phyloP scores from a whole-genome alignment of 2,888 invertebrate species.

The Leucophenga maculata region DNA sequence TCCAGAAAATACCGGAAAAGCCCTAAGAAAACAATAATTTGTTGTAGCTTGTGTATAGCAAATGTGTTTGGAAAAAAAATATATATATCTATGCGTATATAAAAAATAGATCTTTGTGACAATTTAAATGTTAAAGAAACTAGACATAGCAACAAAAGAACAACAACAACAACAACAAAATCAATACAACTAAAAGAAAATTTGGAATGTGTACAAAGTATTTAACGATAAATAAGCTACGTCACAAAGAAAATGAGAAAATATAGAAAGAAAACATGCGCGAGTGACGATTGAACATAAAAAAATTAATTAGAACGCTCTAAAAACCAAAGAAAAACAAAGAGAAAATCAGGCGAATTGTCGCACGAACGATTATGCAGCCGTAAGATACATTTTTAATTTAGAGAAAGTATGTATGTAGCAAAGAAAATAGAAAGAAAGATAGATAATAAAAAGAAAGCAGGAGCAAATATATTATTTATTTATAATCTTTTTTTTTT shows the following conservation, averaged over 20 bases:
- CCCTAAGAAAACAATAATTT: neutral
- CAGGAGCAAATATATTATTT: constrained; percentile 32
- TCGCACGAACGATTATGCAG: neutral
- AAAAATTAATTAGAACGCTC: neutral
- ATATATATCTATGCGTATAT: neutral
- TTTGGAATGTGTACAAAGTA: too few relatives aligned
- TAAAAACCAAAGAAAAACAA: neutral
- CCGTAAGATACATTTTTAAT: constrained; percentile 10
- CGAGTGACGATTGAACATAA: constrained; percentile 14
- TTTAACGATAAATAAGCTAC: neutral
- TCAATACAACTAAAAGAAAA: neutral
- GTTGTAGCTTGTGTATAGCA: neutral
- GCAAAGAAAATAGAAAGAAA: constrained; percentile 32
- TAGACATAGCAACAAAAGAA: neutral
- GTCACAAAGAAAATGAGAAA: neutral
- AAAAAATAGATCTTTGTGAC: neutral
- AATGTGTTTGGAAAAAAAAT: neutral
- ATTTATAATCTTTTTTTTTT: too few relatives aligned
- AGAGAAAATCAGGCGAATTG: neutral
- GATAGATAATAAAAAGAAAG: constrained; percentile 41
- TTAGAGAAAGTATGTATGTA: neutral
- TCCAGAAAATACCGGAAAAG: constrained; percentile 3
- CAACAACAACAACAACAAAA: constrained; percentile 3
- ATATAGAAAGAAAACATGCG: neutral
- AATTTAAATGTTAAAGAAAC: neutral